Base-by-base conservation (phyloP, 2,113 vertebrate genomes). In the Pholis gunnellus region DNA sequence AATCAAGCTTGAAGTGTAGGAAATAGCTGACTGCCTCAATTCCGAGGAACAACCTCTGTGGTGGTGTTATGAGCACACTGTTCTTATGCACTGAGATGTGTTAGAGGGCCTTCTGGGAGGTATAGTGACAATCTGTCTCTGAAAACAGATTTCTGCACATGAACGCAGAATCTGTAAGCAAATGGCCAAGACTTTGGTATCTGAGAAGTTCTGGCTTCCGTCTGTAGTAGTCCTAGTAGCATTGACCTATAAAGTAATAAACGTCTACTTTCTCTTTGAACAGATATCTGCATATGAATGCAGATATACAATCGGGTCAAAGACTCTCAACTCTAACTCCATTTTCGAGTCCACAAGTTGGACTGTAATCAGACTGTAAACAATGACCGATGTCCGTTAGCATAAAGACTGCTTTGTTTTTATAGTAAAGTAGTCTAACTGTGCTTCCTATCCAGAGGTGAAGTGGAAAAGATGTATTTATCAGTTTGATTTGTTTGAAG, bases 1-100 rank as follows among this genome's bases (percentile, higher is more conserved):
- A 79, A 71, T 67, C 64, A 72, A 82, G 74, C 88, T 79, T 10
- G 25, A 87, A 75, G 31, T 60, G 61, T 17, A 66, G 50, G 72
- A 82, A 81, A 70, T 34, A 76, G 83, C 83, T 65, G 31, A 48
- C n/a, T 54, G 46, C 25, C 40, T 79, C 61, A 46, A 1, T 34
- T 78, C 61, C 34, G 44, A 78, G 10, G 69, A 44, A 40, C 56
- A 1, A 63, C 36, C 71, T 84, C 34, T 57, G 59, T 48, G 57
- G 17, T 13, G 27, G 73, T 40, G 29, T 66, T 69, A 18, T 54
- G 11, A 25, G 34, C 31, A 44, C 36, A 65, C 13, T 22, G 40
- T 20, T 22, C 17, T 36, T 18, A 52, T 48, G 40, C 29, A 20
- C 10, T n/a, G 7, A 56, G 13, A 68, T 54, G 11, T 61, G 25